Percentiles rank a stretch among this genome's conserved stretches.
Conservation (phyloP, 2,888 invertebrate genomes). For the Athalia cordata region DNA sequence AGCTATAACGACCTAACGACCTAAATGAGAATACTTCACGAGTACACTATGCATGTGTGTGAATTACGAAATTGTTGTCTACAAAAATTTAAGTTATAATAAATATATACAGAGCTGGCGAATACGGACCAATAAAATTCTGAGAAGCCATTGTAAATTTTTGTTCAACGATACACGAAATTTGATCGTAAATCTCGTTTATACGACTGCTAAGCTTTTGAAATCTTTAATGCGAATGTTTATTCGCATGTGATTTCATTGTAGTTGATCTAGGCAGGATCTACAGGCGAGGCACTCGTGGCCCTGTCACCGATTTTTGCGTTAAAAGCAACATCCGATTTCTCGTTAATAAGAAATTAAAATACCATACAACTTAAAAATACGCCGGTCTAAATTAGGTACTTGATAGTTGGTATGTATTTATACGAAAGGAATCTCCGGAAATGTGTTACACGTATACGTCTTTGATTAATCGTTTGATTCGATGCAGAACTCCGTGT, state of each 20-base stretch:
- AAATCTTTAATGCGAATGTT: no score
- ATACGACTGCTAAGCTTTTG: no score
- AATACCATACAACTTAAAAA: background rate
- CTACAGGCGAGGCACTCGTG: constrained; percentile 27
- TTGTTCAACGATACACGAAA: no score
- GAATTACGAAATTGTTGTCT: no score
- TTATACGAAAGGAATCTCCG: no score
- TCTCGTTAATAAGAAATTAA: constrained; percentile 24
- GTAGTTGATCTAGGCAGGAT: constrained; percentile 19
- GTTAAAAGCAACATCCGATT: constrained; percentile 43
- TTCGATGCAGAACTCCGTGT: constrained; percentile 9
- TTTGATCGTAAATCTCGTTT: no score
- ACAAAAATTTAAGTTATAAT: no score
- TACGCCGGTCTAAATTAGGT: background rate
- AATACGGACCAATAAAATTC: no score
- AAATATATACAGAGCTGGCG: no score
- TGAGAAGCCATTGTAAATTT: no score
- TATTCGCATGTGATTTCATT: background rate
- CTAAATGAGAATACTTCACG: background rate
- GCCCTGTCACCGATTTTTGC: constrained; percentile 45
- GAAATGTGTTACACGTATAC: background rate
- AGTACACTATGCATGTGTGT: background rate
- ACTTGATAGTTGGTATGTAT: background rate
- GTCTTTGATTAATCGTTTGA: constrained; percentile 18
- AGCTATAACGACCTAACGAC: constrained; percentile 21